Conservation (phyloP, 2,888 invertebrate genomes). For the Ectemnius lituratus region DNA sequence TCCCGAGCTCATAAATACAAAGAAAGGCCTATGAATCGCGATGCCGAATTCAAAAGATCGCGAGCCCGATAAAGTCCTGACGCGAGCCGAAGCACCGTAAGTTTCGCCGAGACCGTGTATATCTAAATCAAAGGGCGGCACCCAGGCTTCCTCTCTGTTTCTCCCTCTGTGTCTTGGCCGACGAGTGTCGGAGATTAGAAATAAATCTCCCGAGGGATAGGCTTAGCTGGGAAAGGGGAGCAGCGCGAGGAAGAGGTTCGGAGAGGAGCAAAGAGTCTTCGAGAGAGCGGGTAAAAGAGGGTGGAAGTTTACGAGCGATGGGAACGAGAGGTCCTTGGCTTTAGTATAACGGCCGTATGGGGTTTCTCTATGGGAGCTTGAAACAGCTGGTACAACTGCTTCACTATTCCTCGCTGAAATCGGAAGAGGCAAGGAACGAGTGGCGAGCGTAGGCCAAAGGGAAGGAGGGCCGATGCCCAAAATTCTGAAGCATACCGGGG, state of each 20-base stretch:
- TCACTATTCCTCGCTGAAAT: constrained; percentile 44
- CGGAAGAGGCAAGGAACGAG: constrained; percentile 30
- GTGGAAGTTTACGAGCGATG: constrained; percentile 46
- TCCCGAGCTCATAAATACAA: no score
- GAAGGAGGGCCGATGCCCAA: constrained; percentile 18
- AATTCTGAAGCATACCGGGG: neutral
- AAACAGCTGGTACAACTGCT: constrained; percentile 46
- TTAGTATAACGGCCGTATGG: constrained; percentile 43
- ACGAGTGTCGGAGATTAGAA: constrained; percentile 16
- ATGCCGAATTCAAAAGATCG: neutral
- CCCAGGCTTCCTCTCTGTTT: neutral
- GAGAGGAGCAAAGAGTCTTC: no score
- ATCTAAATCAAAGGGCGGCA: neutral
- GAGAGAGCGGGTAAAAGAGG: constrained; percentile 1
- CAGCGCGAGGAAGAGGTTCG: no score
- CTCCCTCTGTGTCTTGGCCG: neutral
- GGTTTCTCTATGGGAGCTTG: constrained; percentile 45
- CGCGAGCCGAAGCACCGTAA: neutral
- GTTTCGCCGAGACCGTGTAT: neutral
- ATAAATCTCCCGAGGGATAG: constrained; percentile 23
- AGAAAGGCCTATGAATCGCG: neutral
- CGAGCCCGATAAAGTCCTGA: no score
- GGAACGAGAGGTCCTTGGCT: constrained; percentile 26
- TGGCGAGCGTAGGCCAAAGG: constrained; percentile 12
- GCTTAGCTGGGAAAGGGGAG: neutral